Base-by-base conservation (phyloP, 2,113 vertebrate genomes). In the Thalassoma bifasciatum region DNA sequence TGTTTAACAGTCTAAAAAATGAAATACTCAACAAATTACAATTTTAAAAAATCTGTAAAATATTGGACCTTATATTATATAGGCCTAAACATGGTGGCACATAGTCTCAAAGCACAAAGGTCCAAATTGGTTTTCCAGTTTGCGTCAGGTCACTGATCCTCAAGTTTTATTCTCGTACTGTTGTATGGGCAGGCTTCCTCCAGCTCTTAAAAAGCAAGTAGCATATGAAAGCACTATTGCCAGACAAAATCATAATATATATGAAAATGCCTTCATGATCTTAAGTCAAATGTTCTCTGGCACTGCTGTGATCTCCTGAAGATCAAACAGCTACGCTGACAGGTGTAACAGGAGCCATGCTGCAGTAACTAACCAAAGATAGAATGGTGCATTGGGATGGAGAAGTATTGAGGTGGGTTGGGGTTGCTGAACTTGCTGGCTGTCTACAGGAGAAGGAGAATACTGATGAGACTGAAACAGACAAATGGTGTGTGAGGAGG, bases 381-480 rank as follows among this genome's bases (percentile, higher is more conserved):
- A n/a, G 30, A 78, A 75, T 46, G 63, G 56, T 67, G 58, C 62
- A 59, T 60, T 26, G 17, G 52, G 36, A 54, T 34, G 23, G 49
- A 57, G 62, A 68, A 57, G 74, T 51, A 49, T 47, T 52, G 44
- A 57, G 68, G 58, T 16, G 56, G 57, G 54, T 57, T 47, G n/a
- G 23, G 64, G 63, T 21, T 34, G 58, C 58, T 66, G 72, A 84
- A 81, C 83, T 46, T 64, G 79, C 75, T 74, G 78, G 74, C 79
- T 66, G 49, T 68, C 73, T 77, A 65, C 70, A 50, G 40, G 57
- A 66, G 44, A 57, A 60, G 57, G 49, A 81, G 75, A 83, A 83
- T 80, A 87, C 72, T 61, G 81, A 88, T 82, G 84, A 82, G 73
- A 58, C 46, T 51, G 71, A 79, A 78, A 74, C 38, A 56, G 74